A percentile compares a stretch with the other conserved stretches of the same genome.
These are phyloP conservation scores for Emydocephalus ijimae DNA, from an alignment of 2,113 vertebrate species.

Conservation along the genomic window DNA sequence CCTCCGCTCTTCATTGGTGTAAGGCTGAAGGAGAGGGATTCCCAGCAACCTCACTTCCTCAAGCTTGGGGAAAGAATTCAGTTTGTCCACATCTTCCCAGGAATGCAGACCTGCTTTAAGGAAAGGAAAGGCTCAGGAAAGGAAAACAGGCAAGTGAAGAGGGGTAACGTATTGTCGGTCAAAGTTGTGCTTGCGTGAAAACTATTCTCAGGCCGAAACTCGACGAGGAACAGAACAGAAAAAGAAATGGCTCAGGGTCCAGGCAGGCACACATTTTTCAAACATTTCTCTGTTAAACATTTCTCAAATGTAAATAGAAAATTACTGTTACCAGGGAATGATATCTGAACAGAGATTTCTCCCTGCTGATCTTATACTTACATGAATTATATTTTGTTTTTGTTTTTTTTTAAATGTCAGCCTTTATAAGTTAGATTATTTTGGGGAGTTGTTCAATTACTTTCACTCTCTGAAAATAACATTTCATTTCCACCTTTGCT, in stretches of 20 bases:
- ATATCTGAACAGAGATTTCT: background rate
- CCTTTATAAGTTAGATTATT: background rate
- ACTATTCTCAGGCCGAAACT: background rate
- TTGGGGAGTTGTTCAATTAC: background rate
- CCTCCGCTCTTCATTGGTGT: conserved; percentile 85
- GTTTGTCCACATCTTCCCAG: conserved; percentile 93
- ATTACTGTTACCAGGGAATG: background rate
- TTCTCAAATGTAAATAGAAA: background rate
- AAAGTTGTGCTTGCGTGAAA: background rate
- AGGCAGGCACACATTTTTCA: background rate
- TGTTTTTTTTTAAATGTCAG: background rate
- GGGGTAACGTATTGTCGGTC: too few species aligned
- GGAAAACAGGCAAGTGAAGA: background rate
- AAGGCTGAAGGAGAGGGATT: conserved; percentile 89
- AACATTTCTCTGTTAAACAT: background rate
- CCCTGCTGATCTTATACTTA: background rate
- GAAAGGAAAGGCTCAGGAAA: conserved; percentile 54
- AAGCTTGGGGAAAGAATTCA: conserved; percentile 92
- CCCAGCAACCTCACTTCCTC: conserved; percentile 88
- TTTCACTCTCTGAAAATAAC: background rate
- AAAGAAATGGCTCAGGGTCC: background rate
- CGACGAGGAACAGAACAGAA: background rate
- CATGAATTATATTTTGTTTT: background rate
- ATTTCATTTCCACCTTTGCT: too few species aligned
- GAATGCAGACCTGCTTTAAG: conserved; percentile 80